Percentiles rank a stretch among this genome's conserved stretches.
phyloP scores from a whole-genome alignment of 2,113 vertebrate genomes.

The Jacana jacana region DNA sequence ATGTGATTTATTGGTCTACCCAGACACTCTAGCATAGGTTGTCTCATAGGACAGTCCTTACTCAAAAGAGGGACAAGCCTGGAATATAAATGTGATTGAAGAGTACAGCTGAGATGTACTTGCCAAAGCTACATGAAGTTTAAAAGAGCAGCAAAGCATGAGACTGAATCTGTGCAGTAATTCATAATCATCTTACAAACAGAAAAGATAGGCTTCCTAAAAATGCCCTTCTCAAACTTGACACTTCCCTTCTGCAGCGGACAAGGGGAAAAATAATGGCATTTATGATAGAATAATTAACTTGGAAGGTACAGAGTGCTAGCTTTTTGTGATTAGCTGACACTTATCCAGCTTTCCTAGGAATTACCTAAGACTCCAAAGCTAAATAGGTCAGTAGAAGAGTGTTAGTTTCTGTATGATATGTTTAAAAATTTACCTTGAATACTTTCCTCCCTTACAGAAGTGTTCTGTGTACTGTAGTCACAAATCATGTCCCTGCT shows the following conservation, averaged over 20 bases:
- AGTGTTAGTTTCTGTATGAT: background rate
- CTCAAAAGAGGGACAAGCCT: background rate
- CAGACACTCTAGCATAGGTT: background rate
- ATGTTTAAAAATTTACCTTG: background rate
- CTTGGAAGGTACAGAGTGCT: constrained; percentile 10
- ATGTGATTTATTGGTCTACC: constrained; percentile 8
- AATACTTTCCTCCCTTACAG: background rate
- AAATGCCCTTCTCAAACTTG: constrained; percentile 27
- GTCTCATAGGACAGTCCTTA: background rate
- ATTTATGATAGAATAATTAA: constrained; percentile 68
- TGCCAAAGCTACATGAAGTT: background rate
- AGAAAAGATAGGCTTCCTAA: background rate
- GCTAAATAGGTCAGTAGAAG: constrained; percentile 44
- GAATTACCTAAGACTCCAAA: constrained; percentile 50
- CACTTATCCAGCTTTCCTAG: constrained; percentile 41
- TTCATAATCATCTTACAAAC: background rate
- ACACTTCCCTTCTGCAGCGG: constrained; percentile 50
- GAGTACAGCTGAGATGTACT: background rate
- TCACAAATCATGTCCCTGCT: background rate
- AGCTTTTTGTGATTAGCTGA: constrained; percentile 57
- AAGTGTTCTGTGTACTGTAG: background rate
- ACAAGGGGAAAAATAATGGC: constrained; percentile 38
- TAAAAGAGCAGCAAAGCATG: background rate
- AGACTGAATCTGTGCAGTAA: background rate
- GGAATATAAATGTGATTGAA: background rate